Evolutionary conservation across 2,113 vertebrate species (phyloP).

Genomic region (Turdus rufiventris): DNA sequence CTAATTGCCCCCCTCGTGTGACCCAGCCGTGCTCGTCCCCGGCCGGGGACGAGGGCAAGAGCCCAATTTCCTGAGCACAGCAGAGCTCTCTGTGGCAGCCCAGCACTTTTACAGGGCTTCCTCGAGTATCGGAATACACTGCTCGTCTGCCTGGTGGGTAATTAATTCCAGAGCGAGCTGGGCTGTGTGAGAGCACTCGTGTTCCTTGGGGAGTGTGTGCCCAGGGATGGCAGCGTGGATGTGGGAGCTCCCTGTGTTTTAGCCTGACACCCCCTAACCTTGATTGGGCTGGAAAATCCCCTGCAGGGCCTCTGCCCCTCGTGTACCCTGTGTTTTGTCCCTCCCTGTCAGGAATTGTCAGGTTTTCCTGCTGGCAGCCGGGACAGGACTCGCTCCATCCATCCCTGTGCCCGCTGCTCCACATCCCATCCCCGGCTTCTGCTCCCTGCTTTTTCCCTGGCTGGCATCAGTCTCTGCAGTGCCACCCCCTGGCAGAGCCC

Average conservation of each 20-base stretch:
- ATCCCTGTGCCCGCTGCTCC: not conserved
- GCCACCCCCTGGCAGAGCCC: constrained; percentile 57
- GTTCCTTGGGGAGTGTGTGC: accelerated
- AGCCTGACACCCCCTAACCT: not conserved
- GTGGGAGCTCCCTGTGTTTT: not conserved
- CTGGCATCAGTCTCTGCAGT: constrained; percentile 57
- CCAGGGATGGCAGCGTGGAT: not conserved
- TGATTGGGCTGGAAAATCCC: not conserved
- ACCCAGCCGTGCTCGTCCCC: not conserved
- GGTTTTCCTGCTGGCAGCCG: not conserved
- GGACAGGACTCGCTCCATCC: not conserved
- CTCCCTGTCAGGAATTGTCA: accelerated
- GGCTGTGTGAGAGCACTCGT: accelerated
- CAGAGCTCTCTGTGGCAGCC: not conserved
- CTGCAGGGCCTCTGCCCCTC: not conserved
- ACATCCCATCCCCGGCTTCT: accelerated
- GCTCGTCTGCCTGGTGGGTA: not conserved
- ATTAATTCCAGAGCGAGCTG: constrained; percentile 7
- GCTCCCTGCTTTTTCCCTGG: not conserved
- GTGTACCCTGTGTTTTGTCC: not conserved
- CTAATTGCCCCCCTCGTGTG: not conserved
- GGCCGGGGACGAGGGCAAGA: not conserved
- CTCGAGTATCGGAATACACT: not conserved
- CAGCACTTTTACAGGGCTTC: not conserved
- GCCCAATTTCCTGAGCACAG: constrained; percentile 40